Base-by-base conservation (phyloP, 2,113 vertebrate species). In the Platysteira castanea region DNA sequence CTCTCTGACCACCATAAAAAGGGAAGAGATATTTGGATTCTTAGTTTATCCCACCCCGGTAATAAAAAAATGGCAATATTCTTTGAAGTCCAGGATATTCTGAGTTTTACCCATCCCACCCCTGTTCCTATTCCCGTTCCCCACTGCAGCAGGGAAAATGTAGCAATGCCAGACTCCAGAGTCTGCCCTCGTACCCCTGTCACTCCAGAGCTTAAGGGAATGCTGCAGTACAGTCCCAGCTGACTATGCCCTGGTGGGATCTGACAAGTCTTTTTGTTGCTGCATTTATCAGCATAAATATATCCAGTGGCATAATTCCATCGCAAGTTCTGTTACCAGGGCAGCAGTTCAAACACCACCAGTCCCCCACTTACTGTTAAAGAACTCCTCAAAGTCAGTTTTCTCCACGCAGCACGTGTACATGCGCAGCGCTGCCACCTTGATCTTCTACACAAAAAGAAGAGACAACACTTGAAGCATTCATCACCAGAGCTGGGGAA, bases 371-470 rank as follows among this genome's bases (percentile, higher is more conserved):
- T 98, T 98, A 99, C 99, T 98, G 95, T 98, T 97, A 97, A 99
- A 99, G 97, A 99, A 99, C 14, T 99, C 99, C 81, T 99, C 99
- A 11, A 99, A 99, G 95, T 99, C 99, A 75, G 99, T 98, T 97
- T 98, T 99, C 97, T 99, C 99, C 87, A 99, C 99, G 9, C 99
- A 99, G 98, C 99, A 99, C 0, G 99, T 99, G 97, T 99, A 99
- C 99, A 99, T 99, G 42, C 99, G 99, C 97, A 99, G 87, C 15
- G 99, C 99, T 18, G 99, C 99, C 42, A 99, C 99, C 98, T 99
- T 99, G 91, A 99, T 98, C 98, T 99, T 99, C 99, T 99, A 96
- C 54, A 97, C 77, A 93, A 84, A 96, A 86, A 95, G 68, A 97
- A 96, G 31, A 97, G 80, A 95, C 80, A 39, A 39, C 86, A 67